These are phyloP conservation scores for Andrena camellia DNA, from an alignment of 2,888 invertebrate species.

Conservation along the genomic window DNA sequence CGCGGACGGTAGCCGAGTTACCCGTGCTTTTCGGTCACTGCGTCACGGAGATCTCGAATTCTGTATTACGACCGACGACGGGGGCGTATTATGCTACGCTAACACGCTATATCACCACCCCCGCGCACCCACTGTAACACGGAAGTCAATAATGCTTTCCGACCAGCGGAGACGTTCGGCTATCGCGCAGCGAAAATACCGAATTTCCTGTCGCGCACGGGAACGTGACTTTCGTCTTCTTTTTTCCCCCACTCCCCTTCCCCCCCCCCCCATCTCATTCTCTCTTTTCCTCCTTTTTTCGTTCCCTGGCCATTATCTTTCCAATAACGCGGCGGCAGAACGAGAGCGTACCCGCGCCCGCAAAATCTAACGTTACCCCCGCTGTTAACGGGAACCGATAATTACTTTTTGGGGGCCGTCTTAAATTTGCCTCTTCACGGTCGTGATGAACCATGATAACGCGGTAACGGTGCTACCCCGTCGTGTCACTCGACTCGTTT, in stretches of 20 bases:
- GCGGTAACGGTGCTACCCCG: conserved; percentile 38
- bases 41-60: conserved; percentile 47
- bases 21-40: conserved; percentile 40
- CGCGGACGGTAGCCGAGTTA: conserved; percentile 24
- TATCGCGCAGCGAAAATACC: conserved; percentile 23
- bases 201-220: conserved; percentile 8
- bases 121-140: neutral
- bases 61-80: conserved; percentile 21
- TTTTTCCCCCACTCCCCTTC: neutral
- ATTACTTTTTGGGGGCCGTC: conserved; percentile 47
- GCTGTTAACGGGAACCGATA: conserved; percentile 51
- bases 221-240: neutral
- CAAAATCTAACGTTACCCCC: conserved; percentile 33
- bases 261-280: too few relatives aligned
- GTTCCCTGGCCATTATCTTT: conserved; percentile 39
- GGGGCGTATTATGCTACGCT: conserved; percentile 17
- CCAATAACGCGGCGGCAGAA: conserved; percentile 47
- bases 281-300: neutral
- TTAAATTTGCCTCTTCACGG: conserved; percentile 37
- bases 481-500: conserved; percentile 30
- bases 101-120: conserved; percentile 12
- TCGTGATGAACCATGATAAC: conserved; percentile 45
- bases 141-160: conserved; percentile 19
- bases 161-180: conserved; percentile 20
- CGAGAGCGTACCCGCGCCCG: conserved; percentile 24